These are phyloP conservation scores for Euproctis similis DNA, from an alignment of 2,888 invertebrate species.

Conservation along the genomic window DNA sequence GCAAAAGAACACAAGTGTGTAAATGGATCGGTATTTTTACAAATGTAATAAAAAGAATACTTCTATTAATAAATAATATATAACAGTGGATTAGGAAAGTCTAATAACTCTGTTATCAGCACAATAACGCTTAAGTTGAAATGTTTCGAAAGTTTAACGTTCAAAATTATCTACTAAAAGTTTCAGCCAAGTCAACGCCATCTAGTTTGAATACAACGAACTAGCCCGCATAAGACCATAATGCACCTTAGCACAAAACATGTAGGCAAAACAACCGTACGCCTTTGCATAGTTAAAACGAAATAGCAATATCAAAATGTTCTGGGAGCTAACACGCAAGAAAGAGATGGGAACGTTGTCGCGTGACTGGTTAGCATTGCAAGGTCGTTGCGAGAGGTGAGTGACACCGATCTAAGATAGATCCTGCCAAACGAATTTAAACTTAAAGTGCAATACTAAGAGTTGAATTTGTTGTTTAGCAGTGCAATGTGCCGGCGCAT, in stretches of 20 bases:
- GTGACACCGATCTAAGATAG: slow-evolving; percentile 41
- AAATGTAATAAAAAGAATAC: too few relatives aligned
- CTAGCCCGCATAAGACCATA: slow-evolving; percentile 31
- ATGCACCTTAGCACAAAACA: slow-evolving; percentile 24
- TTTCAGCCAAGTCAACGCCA: too few relatives aligned
- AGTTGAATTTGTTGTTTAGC: slow-evolving; percentile 12
- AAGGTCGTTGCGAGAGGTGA: slow-evolving; percentile 69
- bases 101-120: too few relatives aligned
- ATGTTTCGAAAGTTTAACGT: too few relatives aligned
- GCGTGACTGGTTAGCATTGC: slow-evolving; percentile 72
- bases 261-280: slow-evolving; percentile 31
- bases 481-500: slow-evolving; percentile 30
- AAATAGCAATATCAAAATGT: slow-evolving; percentile 26
- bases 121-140: too few relatives aligned
- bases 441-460: neutral
- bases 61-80: too few relatives aligned
- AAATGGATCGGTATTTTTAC: too few relatives aligned
- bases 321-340: slow-evolving; percentile 18
- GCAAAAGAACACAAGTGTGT: too few relatives aligned
- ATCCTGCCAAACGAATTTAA: slow-evolving; percentile 5
- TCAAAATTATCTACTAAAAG: too few relatives aligned
- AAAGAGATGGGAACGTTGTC: slow-evolving; percentile 40
- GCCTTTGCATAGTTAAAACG: slow-evolving; percentile 30
- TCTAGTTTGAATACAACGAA: slow-evolving; percentile 18
- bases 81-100: too few relatives aligned